These are phyloP conservation scores for Leuciscus idus DNA, from an alignment of 2,113 vertebrate genomes.

Conservation along the genomic window DNA sequence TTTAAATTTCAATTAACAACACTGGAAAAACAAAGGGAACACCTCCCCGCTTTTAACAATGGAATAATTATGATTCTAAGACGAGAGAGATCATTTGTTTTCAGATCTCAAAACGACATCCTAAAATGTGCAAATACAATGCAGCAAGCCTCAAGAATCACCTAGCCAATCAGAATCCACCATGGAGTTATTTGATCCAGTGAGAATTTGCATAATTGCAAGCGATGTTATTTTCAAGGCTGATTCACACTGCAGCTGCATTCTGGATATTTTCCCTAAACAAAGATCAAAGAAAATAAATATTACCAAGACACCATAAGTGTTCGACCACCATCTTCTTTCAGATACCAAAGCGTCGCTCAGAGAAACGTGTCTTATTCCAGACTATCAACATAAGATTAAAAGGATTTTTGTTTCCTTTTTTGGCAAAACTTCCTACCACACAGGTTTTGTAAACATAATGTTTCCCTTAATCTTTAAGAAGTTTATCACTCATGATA, in stretches of 20 bases:
- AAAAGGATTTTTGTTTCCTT: slow-evolving; percentile 4
- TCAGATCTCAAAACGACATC: slow-evolving; percentile 10
- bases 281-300: slow-evolving; percentile 11
- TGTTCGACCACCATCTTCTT: slow-evolving; percentile 21
- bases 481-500: slow-evolving; percentile 42
- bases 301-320: slow-evolving; percentile 33
- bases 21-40: slow-evolving; percentile 13
- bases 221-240: slow-evolving; percentile 13
- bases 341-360: slow-evolving; percentile 5
- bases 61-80: not conserved
- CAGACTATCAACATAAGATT: slow-evolving; percentile 63
- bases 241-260: not conserved
- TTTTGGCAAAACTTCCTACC: slow-evolving; percentile 70
- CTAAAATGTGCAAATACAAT: slow-evolving; percentile 21
- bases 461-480: slow-evolving; percentile 69
- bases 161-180: slow-evolving; percentile 12
- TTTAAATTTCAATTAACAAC: slow-evolving; percentile 6
- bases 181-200: not conserved
- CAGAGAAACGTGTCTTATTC: slow-evolving; percentile 52
- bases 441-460: slow-evolving; percentile 76
- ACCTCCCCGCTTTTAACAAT: not conserved
- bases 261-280: not conserved
- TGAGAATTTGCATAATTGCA: slow-evolving; percentile 45
- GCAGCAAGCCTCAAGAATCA: slow-evolving; percentile 2
- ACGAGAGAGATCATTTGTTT: slow-evolving; percentile 1